Evolutionary conservation across 2,797 vertebrate genomes (phyloP), one percentile per base, ranked within the genome.

Genomic region (Chlorospingus flavigularis): DNA sequence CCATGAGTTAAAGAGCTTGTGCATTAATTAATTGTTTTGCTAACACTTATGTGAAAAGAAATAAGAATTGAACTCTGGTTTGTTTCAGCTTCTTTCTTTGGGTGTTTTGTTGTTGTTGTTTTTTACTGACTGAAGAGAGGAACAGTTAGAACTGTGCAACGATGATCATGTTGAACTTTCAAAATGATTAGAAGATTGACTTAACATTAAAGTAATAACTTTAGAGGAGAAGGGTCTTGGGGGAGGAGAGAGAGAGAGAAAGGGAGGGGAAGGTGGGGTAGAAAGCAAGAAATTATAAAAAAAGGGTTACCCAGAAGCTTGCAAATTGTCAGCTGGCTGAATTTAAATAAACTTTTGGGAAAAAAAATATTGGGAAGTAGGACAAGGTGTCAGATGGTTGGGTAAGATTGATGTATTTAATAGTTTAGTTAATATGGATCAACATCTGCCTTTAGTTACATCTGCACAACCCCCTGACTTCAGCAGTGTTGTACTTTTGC

Each of bases 391-490:
- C 88, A 96, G 87, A 91, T 90, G 90, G 51, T 76, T 67, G 92
- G 71, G 60, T 73, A 92, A 92, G 92, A 95, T 90, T 96, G 79
- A 95, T 95, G 80, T 76, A 82, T 85, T 94, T 96, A 94, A 96
- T 95, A 94, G 92, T 94, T 92, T 63, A 84, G 89, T 94, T 96
- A 94, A 91, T 95, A 88, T 91, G 87, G 87, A 90, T 96, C 92
- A 96, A 86, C 92, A 94, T 96, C 96, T 97, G 95, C 92, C 92
- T 97, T 96, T 86, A 91, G 87, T 96, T 97, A 94, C 79, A 92
- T 92, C 89, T 94, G 94, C 83, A 63, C 71, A 94, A 61, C 51
- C 71, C n/a, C 63, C 73, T 76, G 57, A 94, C 88, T 96, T 91
- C 66, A 88, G 45, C 82, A 86, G 47, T 72, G 73, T 81, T 95